Evolutionary conservation across 1,140 invertebrate genomes (phyloP).

Genomic region (Cydia pomonella): DNA sequence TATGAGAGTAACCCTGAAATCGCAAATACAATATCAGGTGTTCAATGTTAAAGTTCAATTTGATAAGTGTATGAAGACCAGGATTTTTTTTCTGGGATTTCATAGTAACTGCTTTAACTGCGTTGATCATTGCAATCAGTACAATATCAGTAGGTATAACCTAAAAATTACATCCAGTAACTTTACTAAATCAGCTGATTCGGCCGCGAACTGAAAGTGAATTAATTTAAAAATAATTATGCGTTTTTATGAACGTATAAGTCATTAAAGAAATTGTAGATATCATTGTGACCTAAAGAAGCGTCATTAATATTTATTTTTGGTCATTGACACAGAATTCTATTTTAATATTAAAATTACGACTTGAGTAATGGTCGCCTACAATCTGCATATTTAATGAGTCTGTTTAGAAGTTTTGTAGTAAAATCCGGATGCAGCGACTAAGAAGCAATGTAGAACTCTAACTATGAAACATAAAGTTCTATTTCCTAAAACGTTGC

Average conservation of each 20-base stretch:
- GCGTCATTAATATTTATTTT: background rate
- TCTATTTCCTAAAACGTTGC: background rate
- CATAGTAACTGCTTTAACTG: too few relatives aligned
- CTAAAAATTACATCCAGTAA: too few relatives aligned
- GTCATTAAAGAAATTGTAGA: background rate
- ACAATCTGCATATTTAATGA: slow-evolving; percentile 10
- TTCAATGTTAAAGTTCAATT: too few relatives aligned
- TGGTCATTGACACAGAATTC: slow-evolving; percentile 22
- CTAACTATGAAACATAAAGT: background rate
- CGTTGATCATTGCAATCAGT: too few relatives aligned
- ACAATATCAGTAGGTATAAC: too few relatives aligned
- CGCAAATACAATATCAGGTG: too few relatives aligned
- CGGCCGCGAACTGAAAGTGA: too few relatives aligned
- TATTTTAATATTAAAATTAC: slow-evolving; percentile 17
- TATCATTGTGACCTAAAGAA: background rate
- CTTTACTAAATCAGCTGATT: background rate
- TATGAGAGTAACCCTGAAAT: too few relatives aligned
- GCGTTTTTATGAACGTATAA: background rate
- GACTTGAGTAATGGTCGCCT: background rate
- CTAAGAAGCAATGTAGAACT: background rate
- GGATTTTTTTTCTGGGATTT: too few relatives aligned
- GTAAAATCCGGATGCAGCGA: background rate
- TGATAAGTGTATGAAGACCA: too few relatives aligned
- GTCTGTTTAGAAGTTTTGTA: background rate
- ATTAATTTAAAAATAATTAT: too few relatives aligned